Evolutionary conservation across 2,797 vertebrate genomes (phyloP).

Genomic region (Tangara arthus): DNA sequence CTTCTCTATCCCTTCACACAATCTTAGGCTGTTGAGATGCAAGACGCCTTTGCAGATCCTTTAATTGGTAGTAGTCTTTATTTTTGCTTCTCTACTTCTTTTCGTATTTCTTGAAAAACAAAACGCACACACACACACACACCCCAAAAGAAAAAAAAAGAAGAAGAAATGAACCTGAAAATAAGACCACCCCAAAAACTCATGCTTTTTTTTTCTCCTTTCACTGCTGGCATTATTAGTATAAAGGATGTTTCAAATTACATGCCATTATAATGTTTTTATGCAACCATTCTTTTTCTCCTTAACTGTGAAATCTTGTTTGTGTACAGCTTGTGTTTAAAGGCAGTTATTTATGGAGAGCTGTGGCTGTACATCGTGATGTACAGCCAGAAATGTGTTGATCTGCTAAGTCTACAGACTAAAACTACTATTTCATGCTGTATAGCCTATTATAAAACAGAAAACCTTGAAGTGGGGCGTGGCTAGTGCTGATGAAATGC

Average conservation of each 20-base stretch:
- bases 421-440: not conserved
- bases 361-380: not conserved
- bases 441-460: not conserved
- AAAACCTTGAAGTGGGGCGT: not conserved
- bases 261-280: slow-evolving; percentile 7
- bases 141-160: rapidly evolving
- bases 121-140: too few relatives aligned
- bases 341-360: slow-evolving; percentile 16
- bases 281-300: not conserved
- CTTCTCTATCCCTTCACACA: slow-evolving; percentile 53
- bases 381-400: not conserved
- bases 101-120: not conserved
- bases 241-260: not conserved
- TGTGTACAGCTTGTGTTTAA: slow-evolving; percentile 44
- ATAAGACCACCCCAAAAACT: not conserved
- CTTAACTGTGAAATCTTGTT: slow-evolving; percentile 41
- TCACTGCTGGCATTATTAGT: not conserved
- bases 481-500: not conserved
- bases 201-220: not conserved
- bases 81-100: slow-evolving; percentile 19
- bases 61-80: slow-evolving; percentile 47
- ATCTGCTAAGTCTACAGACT: not conserved
- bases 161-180: not conserved
- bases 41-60: slow-evolving; percentile 61
- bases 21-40: slow-evolving; percentile 47